A percentile compares a stretch with the other conserved stretches of the same genome.
Conservation (phyloP, 1,140 invertebrate genomes). For the Bombyx mori region ASM3026992v2 NC_085110.1:16467001-16467500, state of each 20-base stretch:
- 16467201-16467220: constrained; percentile 1
- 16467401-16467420: constrained; percentile 27
- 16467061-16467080: neutral
- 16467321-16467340: constrained; percentile 36
- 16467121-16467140: neutral
- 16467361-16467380: constrained; percentile 32
- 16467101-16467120: neutral
- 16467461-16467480: constrained; percentile 3
- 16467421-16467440: constrained; percentile 26
- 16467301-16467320: constrained; percentile 27
- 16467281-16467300: constrained; percentile 47
- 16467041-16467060: neutral
- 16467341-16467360: constrained; percentile 17
- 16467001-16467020: neutral
- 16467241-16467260: constrained; percentile 14
- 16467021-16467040: neutral
- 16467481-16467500: neutral
- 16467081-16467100: neutral
- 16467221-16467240: neutral
- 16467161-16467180: constrained; percentile 1
- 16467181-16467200: constrained; percentile 6
- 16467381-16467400: constrained; percentile 43
- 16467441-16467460: constrained; percentile 21
- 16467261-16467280: constrained; percentile 18
- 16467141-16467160: constrained; percentile 1